phyloP scores from a whole-genome alignment of 2,797 vertebrate genomes.

The Ctenopoma multispine region DNA sequence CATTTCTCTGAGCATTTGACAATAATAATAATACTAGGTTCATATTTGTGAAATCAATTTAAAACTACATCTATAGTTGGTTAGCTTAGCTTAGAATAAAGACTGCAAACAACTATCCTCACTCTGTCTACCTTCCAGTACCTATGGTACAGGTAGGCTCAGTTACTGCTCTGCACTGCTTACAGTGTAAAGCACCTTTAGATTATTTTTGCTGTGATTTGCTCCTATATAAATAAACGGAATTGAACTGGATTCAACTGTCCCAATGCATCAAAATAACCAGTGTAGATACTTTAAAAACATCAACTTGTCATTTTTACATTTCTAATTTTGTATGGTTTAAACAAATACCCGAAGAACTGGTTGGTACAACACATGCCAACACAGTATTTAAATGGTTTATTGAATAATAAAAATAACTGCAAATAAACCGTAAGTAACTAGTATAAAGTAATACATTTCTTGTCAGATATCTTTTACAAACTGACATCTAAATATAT shows the following conservation, averaged over 20 bases:
- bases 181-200: too few relatives aligned
- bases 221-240: too few relatives aligned
- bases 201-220: too few relatives aligned
- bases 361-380: slow-evolving; percentile 1
- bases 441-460: background rate
- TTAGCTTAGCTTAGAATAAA: slow-evolving; percentile 7
- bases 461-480: too few relatives aligned
- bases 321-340: background rate
- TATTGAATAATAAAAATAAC: background rate
- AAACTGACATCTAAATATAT: slow-evolving; percentile 20
- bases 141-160: background rate
- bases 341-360: background rate
- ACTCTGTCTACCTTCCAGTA: background rate
- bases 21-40: background rate
- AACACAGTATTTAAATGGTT: slow-evolving; percentile 8
- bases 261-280: background rate
- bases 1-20: slow-evolving; percentile 1
- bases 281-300: background rate
- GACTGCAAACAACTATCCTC: background rate
- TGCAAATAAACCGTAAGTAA: slow-evolving; percentile 11
- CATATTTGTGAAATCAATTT: slow-evolving; percentile 2
- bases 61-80: background rate
- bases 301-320: background rate
- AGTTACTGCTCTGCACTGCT: background rate
- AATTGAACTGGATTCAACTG: background rate